Evolutionary conservation across 1,140 invertebrate species (phyloP), one percentile per base, ranked within the genome.

Genomic region (Achatina immaculata): DNA sequence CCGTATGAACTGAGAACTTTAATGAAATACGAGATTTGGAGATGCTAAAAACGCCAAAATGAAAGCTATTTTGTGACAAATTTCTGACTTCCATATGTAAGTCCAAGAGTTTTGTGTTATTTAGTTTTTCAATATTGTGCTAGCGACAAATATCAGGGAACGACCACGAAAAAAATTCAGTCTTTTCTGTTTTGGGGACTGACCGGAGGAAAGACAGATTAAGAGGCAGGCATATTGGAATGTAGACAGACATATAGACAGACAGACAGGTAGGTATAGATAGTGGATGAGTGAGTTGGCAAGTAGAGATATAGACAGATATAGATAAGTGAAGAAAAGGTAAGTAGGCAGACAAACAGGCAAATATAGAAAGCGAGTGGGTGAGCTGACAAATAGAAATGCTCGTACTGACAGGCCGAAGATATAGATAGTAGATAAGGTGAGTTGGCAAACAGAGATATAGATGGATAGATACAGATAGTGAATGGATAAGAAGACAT

Each of bases 401-500:
- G n/a, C n/a, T n/a, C n/a, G n/a, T n/a, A n/a, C n/a, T n/a, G n/a
- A n/a, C n/a, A n/a, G n/a, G n/a, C n/a, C n/a, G n/a, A n/a, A n/a
- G n/a, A n/a, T 4, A 71, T 36, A 71, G 68, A 71, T 71, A 71
- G 68, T 36, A 11, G 36, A 34, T 36, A 36, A 71, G 68, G 36
- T 42, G 36, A 34, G 36, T 42, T 36, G 40, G 14, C 14, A 71
- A 34, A 71, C n/a, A 71, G 72, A 74, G 6, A 51, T 38, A 74
- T 51, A 74, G 72, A 74, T 51, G 21, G 55, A 77, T 38, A 77
- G 74, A 77, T 38, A 74, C 38, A 74, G 7, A n/a, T n/a, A n/a
- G 31, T 34, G 31, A 31, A 68, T 34, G 31, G 31, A 24, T 24
- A 68, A 31, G 31, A 11, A 68, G 69, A 72, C 16, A 42, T 24